Evolutionary conservation across 2,797 vertebrate species (phyloP).

Genomic region (Phyllotis vaccarum): DNA sequence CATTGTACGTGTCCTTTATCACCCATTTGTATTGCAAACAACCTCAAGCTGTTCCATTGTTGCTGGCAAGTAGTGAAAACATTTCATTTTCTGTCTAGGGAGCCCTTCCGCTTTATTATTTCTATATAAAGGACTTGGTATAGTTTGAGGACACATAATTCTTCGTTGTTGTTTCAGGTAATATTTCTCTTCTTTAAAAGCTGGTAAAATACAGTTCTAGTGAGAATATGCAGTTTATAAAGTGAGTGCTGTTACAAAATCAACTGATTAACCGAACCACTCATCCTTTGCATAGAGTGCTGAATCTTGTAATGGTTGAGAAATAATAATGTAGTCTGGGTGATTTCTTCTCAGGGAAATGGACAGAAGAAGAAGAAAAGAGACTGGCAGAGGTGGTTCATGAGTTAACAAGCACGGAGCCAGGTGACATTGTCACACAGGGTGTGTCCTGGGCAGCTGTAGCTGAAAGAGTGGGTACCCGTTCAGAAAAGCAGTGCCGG

Average conservation of each 20-base stretch:
- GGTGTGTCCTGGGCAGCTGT: slow-evolving; percentile 99
- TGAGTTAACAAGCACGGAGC: slow-evolving; percentile 96
- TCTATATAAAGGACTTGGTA: background rate
- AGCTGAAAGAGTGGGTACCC: slow-evolving; percentile 95
- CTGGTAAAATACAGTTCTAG: background rate
- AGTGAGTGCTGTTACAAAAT: background rate
- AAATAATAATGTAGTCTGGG: slow-evolving; percentile 52
- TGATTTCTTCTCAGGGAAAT: slow-evolving; percentile 93
- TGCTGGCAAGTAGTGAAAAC: background rate
- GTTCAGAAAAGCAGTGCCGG: slow-evolving; percentile 99
- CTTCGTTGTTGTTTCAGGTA: slow-evolving; percentile 15
- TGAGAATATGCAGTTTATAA: background rate
- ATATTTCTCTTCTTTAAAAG: slow-evolving; percentile 21
- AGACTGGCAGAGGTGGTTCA: slow-evolving; percentile 97
- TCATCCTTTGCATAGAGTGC: background rate
- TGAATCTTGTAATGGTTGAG: background rate
- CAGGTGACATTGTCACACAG: slow-evolving; percentile 96
- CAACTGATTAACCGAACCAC: background rate
- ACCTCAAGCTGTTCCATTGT: background rate
- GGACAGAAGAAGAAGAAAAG: slow-evolving; percentile 98
- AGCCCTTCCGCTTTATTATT: background rate
- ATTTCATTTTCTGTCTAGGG: background rate
- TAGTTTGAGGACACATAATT: background rate
- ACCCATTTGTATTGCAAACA: background rate
- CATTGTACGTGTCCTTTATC: background rate